Percentiles rank a stretch among this genome's conserved stretches.
These are phyloP conservation scores for Naja naja DNA, from an alignment of 2,113 vertebrate species.

Conservation along the genomic window DNA sequence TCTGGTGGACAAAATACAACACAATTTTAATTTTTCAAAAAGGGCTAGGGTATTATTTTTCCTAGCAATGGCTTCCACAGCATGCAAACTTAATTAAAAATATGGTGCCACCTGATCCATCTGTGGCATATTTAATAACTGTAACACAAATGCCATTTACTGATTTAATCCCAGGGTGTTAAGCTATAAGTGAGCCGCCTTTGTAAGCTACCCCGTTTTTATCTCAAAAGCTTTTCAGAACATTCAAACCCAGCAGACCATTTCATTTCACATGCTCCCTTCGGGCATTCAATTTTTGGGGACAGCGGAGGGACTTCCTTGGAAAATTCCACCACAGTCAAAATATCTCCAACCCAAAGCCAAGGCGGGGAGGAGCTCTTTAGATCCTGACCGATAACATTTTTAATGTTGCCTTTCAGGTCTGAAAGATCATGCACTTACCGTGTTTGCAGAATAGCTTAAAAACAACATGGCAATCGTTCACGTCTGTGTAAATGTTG, in stretches of 20 bases:
- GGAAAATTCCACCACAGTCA: not conserved
- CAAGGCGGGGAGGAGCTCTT: not conserved
- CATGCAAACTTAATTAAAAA: not conserved
- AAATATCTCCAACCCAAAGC: not conserved
- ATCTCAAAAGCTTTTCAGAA: not conserved
- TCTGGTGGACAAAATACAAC: slow-evolving; percentile 38
- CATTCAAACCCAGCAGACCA: not conserved
- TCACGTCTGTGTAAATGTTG: slow-evolving; percentile 73
- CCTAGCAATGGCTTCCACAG: not conserved
- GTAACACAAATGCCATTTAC: not conserved
- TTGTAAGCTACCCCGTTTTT: not conserved
- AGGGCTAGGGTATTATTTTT: not conserved
- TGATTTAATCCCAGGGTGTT: not conserved
- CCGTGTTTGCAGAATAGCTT: slow-evolving; percentile 89
- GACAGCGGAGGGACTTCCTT: not conserved
- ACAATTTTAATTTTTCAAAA: not conserved
- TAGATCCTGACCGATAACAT: not conserved
- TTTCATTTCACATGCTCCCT: not conserved
- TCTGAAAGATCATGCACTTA: slow-evolving; percentile 56
- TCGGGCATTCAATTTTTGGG: not conserved
- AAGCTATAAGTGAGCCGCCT: not conserved
- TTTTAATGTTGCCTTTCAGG: not conserved
- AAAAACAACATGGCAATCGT: slow-evolving; percentile 72
- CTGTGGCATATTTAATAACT: not conserved
- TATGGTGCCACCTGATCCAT: not conserved